Conservation (phyloP, 2,888 invertebrate genomes). For the Linnaemya tessellans region DNA sequence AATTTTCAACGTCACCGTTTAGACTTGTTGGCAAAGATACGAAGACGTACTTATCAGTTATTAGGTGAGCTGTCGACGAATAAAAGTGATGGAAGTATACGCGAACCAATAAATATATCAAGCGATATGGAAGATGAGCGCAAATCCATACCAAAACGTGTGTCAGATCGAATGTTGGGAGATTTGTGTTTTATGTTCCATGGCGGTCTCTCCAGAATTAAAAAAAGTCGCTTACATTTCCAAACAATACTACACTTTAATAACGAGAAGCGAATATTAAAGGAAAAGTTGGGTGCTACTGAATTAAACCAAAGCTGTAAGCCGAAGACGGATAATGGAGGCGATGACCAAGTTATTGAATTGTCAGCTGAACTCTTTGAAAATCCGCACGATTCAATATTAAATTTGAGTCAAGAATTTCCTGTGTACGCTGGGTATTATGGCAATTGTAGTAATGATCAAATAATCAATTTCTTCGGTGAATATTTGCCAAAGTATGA, state of each 20-base stretch:
- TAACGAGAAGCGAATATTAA: constrained; percentile 72
- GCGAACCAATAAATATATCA: too few species aligned
- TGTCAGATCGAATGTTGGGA: constrained; percentile 70
- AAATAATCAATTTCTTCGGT: constrained; percentile 75
- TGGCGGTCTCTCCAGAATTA: constrained; percentile 74
- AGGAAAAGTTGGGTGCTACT: constrained; percentile 73
- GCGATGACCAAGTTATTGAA: constrained; percentile 75
- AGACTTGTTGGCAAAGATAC: constrained; percentile 75
- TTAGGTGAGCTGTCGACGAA: constrained; percentile 22
- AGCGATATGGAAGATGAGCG: background rate
- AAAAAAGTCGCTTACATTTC: constrained; percentile 73
- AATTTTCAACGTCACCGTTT: constrained; percentile 76
- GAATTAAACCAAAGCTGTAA: constrained; percentile 65
- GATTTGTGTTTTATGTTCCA: constrained; percentile 75
- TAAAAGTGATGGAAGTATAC: background rate
- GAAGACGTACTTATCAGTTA: constrained; percentile 64
- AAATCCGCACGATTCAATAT: constrained; percentile 76
- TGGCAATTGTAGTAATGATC: constrained; percentile 75
- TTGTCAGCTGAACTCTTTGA: constrained; percentile 75
- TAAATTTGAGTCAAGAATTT: constrained; percentile 74
- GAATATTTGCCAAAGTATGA: constrained; percentile 77
- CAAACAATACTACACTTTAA: constrained; percentile 75
- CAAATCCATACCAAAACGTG: constrained; percentile 35
- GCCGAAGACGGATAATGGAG: constrained; percentile 24
- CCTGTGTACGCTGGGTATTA: constrained; percentile 76